These are phyloP conservation scores for Xanthorhoe spadicearia DNA, from an alignment of 2,888 invertebrate species.

Conservation along the genomic window DNA sequence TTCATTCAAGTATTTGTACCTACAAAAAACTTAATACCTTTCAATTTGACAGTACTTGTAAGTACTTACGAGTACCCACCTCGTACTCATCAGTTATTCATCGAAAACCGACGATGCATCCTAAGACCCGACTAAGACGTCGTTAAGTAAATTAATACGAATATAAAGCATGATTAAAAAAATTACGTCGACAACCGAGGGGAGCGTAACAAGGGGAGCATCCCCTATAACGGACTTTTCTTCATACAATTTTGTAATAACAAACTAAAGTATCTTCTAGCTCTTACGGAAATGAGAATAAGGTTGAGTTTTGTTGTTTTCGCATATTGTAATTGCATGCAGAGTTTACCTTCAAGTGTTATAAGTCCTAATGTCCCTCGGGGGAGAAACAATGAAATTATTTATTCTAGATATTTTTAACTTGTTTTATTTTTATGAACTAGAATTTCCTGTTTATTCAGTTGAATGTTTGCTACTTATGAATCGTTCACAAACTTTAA, in stretches of 20 bases:
- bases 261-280: background rate
- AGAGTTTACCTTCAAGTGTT: constrained; percentile 78
- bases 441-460: background rate
- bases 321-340: constrained; percentile 65
- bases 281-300: constrained; percentile 44
- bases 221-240: constrained; percentile 74
- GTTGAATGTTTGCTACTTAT: background rate
- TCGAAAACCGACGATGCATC: constrained; percentile 74
- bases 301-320: constrained; percentile 35
- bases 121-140: constrained; percentile 71
- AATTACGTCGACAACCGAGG: constrained; percentile 75
- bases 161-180: constrained; percentile 84
- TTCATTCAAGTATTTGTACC: too few relatives aligned
- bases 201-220: constrained; percentile 66
- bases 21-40: too few relatives aligned
- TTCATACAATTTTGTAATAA: constrained; percentile 45
- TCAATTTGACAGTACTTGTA: background rate
- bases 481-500: too few relatives aligned
- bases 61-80: constrained; percentile 27
- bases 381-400: constrained; percentile 79
- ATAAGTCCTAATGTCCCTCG: constrained; percentile 78
- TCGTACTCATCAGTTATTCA: constrained; percentile 77
- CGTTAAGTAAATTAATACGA: constrained; percentile 84
- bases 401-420: constrained; percentile 78
- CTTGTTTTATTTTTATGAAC: constrained; percentile 49